phyloP scores from a whole-genome alignment of 2,888 invertebrate genomes.

The Polyommatus icarus region DNA sequence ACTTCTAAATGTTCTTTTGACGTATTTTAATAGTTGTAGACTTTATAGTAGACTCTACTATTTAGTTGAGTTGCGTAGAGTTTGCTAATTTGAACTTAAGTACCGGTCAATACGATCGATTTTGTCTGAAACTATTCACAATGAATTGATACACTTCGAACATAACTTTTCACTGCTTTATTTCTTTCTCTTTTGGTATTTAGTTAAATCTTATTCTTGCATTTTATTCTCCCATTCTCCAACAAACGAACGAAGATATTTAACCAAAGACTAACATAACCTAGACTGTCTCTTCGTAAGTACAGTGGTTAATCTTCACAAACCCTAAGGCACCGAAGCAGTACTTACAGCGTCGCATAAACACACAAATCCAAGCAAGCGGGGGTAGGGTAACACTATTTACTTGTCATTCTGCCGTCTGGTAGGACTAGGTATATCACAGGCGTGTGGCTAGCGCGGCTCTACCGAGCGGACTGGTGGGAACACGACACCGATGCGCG shows the following conservation, averaged over 20 bases:
- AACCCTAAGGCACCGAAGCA: conserved; percentile 46
- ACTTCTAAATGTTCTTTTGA: too few species aligned
- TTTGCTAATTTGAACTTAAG: not conserved
- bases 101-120: not conserved
- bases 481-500: conserved; percentile 68
- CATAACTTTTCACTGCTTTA: not conserved
- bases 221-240: too few species aligned
- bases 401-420: conserved; percentile 69
- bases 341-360: conserved; percentile 69
- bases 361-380: conserved; percentile 58
- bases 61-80: not conserved
- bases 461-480: conserved; percentile 64
- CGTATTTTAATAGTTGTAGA: too few species aligned
- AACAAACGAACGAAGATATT: too few species aligned
- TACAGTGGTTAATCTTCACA: not conserved
- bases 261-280: too few species aligned
- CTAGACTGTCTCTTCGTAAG: too few species aligned
- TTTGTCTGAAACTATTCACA: not conserved
- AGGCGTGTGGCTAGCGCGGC: conserved; percentile 59
- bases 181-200: not conserved
- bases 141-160: too few species aligned
- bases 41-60: too few species aligned
- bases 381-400: conserved; percentile 43
- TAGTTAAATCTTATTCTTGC: too few species aligned
- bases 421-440: conserved; percentile 71